These are phyloP conservation scores for Drosophila nasuta DNA, from an alignment of 1,140 invertebrate species.

Conservation along the genomic window DNA sequence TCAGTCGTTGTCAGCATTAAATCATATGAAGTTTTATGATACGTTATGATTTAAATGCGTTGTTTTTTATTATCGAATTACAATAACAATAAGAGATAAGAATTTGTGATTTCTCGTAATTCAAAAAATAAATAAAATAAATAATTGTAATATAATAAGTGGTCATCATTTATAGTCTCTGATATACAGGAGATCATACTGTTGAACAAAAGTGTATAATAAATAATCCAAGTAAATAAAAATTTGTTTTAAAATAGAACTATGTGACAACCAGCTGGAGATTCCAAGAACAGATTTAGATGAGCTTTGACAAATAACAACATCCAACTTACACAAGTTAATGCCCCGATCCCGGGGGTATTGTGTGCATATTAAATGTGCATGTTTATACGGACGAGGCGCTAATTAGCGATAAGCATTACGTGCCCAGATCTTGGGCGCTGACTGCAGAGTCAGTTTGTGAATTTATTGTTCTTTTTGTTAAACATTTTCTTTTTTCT, in stretches of 20 bases:
- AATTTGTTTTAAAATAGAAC: neutral
- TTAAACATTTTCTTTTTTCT: slow-evolving; percentile 5
- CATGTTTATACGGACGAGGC: neutral
- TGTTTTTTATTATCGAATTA: too few relatives aligned
- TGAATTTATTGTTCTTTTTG: slow-evolving; percentile 26
- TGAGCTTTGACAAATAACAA: neutral
- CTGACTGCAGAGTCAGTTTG: slow-evolving; percentile 11
- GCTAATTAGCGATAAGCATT: slow-evolving; percentile 47
- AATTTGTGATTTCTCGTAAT: too few relatives aligned
- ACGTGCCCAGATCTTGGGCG: slow-evolving; percentile 41
- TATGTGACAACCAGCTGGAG: neutral
- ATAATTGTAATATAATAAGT: too few relatives aligned
- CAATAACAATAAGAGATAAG: too few relatives aligned
- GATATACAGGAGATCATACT: neutral
- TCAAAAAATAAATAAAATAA: too few relatives aligned
- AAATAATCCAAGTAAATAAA: neutral
- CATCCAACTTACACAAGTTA: slow-evolving; percentile 7
- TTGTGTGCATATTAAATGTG: neutral
- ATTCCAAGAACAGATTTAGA: slow-evolving; percentile 5
- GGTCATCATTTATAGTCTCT: too few relatives aligned
- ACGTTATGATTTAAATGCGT: too few relatives aligned
- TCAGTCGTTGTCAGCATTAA: too few relatives aligned
- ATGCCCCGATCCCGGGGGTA: slow-evolving; percentile 15
- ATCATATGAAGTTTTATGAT: too few relatives aligned
- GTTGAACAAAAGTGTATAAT: neutral